Conservation (phyloP, 2,888 invertebrate species). For the Polyommatus iphigenia region DNA sequence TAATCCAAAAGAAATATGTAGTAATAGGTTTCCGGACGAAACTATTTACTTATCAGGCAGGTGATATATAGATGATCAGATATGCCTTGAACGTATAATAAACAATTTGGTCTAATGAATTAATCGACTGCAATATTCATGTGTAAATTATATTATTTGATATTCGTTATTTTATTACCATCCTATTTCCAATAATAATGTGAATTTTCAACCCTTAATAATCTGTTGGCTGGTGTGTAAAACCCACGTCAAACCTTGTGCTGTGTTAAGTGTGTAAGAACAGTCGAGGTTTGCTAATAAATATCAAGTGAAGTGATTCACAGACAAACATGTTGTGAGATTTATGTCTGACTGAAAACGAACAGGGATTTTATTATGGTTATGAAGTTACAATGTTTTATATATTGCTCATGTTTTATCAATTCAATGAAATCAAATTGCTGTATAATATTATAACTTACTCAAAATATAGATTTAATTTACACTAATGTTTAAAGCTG, state of each 20-base stretch:
- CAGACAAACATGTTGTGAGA: neutral
- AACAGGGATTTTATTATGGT: slow-evolving; percentile 31
- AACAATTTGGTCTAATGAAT: neutral
- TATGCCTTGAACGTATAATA: neutral
- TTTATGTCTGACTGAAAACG: slow-evolving; percentile 22
- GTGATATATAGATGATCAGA: too few relatives aligned
- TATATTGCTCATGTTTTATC: slow-evolving; percentile 26
- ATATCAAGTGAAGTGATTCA: slow-evolving; percentile 7
- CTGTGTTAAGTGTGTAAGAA: neutral
- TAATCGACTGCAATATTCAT: neutral
- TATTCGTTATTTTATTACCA: neutral
- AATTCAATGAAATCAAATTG: slow-evolving; percentile 32
- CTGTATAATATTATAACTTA: slow-evolving; percentile 33
- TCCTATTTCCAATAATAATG: neutral
- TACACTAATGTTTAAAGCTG: slow-evolving; percentile 40
- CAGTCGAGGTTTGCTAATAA: neutral
- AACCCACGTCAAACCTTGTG: neutral
- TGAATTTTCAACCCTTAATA: neutral
- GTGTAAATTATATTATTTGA: slow-evolving; percentile 3
- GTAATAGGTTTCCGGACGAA: too few relatives aligned
- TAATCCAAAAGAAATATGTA: too few relatives aligned
- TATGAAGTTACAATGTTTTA: slow-evolving; percentile 28
- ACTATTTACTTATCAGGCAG: too few relatives aligned
- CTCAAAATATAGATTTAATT: slow-evolving; percentile 37
- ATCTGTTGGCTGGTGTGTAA: neutral